Evolutionary conservation across 2,797 vertebrate genomes (phyloP), one percentile per base, ranked within the genome.

Genomic region (Brachyalestes nurse): DNA sequence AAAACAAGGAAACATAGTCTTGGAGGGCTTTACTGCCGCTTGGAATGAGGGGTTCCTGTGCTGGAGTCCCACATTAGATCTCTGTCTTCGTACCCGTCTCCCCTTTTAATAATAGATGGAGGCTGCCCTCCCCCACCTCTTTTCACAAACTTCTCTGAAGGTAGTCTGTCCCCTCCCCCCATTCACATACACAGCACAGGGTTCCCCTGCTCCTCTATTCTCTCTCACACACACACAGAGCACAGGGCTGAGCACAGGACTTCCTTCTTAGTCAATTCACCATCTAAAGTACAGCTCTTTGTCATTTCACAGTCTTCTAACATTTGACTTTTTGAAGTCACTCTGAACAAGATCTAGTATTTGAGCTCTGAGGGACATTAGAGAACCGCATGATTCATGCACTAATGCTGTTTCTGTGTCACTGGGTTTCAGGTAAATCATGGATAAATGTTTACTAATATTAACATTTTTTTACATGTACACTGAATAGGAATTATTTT

Each of bases 41-140:
- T 19, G 23, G 80, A 57, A 57, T 38, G 34, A 42, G 21, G 72
- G 25, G 16, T 58, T 19, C 71, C 71, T 57, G 25, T 40, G 28
- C 71, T n/a, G 71, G 72, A 72, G 38, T 42, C 78, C 61, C 23
- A 40, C 38, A 73, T 40, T 53, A 61, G n/a, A 60, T 25, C 69
- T 38, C 77, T 73, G 70, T 78, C 67, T 77, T 66, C n/a, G 58
- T 51, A 19, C 60, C 25, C 23, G 53, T n/a, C 38, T 8, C 67
- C 77, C n/a, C 60, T 38, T 78, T 81, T 47, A 75, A 72, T 75
- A 73, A 57, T 65, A 79, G 53, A 74, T 60, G 5, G 7, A 45
- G 47, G 38, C 78, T 5, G 40, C 28, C 25, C 16, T 28, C 58
- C 40, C 25, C 47, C 17, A 19, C 16, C 5, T 55, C 25, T 62